These are phyloP conservation scores for Heliconius eleuchia DNA, from an alignment of 1,140 invertebrate species.

Conservation along the genomic window DNA sequence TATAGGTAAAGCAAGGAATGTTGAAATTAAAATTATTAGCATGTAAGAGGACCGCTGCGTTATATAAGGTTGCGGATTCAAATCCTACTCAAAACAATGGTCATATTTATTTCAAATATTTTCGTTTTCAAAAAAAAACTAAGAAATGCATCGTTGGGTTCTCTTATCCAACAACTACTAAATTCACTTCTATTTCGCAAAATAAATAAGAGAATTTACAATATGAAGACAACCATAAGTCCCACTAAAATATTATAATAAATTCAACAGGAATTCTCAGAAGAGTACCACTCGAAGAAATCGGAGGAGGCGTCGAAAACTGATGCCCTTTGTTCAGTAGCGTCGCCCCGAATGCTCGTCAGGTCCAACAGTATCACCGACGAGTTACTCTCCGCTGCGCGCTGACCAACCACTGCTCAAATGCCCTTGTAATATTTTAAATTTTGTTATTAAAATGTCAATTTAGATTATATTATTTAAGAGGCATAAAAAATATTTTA, in stretches of 20 bases:
- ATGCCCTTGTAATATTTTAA: not conserved
- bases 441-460: not conserved
- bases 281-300: conserved; percentile 87
- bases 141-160: too few relatives aligned
- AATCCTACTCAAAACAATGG: too few relatives aligned
- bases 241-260: not conserved
- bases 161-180: too few relatives aligned
- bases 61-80: too few relatives aligned
- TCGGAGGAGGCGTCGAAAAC: conserved; percentile 82
- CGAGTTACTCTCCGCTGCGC: conserved; percentile 86
- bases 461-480: not conserved
- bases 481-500: too few relatives aligned
- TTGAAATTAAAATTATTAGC: too few relatives aligned
- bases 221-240: not conserved
- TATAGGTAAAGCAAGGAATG: too few relatives aligned
- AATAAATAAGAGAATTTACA: too few relatives aligned
- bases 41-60: too few relatives aligned
- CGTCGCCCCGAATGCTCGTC: conserved; percentile 82
- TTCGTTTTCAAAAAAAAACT: too few relatives aligned
- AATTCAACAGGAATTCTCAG: conserved; percentile 85
- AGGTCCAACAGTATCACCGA: conserved; percentile 91
- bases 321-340: conserved; percentile 82
- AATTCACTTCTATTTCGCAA: too few relatives aligned
- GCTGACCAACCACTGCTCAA: conserved; percentile 34
- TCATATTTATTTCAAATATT: too few relatives aligned